Percentiles rank a stretch among this genome's conserved stretches.
Evolutionary conservation across 2,797 vertebrate species (phyloP).

Genomic region (Alauda arvensis): DNA sequence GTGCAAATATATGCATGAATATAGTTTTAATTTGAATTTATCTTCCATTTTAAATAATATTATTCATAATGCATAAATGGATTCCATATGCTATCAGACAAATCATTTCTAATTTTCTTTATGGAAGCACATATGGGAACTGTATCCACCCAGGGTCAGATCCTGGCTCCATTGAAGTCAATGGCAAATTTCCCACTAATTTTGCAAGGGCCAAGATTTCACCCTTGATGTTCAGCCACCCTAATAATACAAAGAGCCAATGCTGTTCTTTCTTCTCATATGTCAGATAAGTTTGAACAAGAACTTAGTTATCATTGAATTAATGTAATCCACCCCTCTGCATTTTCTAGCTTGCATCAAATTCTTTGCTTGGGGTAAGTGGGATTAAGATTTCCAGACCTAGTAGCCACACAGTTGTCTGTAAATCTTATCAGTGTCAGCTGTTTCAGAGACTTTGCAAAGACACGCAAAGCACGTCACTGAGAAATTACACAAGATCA

Average conservation of each 20-base stretch:
- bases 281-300: conserved; percentile 14
- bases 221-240: conserved; percentile 33
- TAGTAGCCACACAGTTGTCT: neutral
- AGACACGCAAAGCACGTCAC: neutral
- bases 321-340: neutral
- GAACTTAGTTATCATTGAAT: neutral
- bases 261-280: neutral
- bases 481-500: neutral
- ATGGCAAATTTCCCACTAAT: conserved; percentile 53
- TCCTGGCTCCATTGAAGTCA: conserved; percentile 34
- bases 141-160: conserved; percentile 33
- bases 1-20: neutral
- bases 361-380: neutral
- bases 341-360: neutral
- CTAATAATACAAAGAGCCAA: conserved; percentile 17
- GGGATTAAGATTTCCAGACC: neutral
- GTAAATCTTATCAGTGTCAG: neutral
- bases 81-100: conserved; percentile 50
- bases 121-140: conserved; percentile 35
- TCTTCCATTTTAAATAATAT: conserved; percentile 41
- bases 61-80: conserved; percentile 28
- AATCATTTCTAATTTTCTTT: conserved; percentile 44
- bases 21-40: conserved; percentile 32
- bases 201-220: conserved; percentile 29
- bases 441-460: neutral